These are phyloP conservation scores for Tipula helvola DNA, from an alignment of 2,888 invertebrate genomes.

Conservation along the genomic window DNA sequence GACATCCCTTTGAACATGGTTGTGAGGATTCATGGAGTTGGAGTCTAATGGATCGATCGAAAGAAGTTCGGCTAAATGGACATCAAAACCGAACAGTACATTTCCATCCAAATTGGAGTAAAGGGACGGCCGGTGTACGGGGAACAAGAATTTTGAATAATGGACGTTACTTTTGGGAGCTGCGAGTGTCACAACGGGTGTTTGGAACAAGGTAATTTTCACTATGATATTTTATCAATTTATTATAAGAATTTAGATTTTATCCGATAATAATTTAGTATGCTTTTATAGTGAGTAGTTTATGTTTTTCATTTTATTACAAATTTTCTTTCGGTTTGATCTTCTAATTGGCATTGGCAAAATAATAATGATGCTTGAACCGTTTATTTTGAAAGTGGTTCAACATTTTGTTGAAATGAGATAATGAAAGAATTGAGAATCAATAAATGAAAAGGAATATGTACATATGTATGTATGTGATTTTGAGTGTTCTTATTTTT, in stretches of 20 bases:
- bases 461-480: too few relatives aligned
- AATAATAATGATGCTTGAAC: too few relatives aligned
- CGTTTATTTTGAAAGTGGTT: too few relatives aligned
- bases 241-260: background rate
- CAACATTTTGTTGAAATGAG: too few relatives aligned
- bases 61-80: constrained; percentile 46
- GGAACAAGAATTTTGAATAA: constrained; percentile 53
- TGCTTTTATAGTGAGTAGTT: too few relatives aligned
- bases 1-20: constrained; percentile 32
- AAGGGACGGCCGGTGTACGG: constrained; percentile 57
- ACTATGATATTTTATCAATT: background rate
- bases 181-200: constrained; percentile 47
- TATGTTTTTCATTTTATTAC: too few relatives aligned
- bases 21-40: constrained; percentile 58
- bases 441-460: too few relatives aligned
- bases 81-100: constrained; percentile 44
- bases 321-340: too few relatives aligned
- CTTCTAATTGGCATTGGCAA: too few relatives aligned
- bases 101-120: constrained; percentile 66
- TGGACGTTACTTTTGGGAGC: constrained; percentile 52
- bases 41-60: constrained; percentile 44
- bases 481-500: too few relatives aligned
- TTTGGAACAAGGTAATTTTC: constrained; percentile 44
- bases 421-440: too few relatives aligned
- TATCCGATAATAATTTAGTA: background rate